Evolutionary conservation across 2,113 vertebrate genomes (phyloP), one percentile per base, ranked within the genome.

Genomic region (Triplophysa siluroides): DNA sequence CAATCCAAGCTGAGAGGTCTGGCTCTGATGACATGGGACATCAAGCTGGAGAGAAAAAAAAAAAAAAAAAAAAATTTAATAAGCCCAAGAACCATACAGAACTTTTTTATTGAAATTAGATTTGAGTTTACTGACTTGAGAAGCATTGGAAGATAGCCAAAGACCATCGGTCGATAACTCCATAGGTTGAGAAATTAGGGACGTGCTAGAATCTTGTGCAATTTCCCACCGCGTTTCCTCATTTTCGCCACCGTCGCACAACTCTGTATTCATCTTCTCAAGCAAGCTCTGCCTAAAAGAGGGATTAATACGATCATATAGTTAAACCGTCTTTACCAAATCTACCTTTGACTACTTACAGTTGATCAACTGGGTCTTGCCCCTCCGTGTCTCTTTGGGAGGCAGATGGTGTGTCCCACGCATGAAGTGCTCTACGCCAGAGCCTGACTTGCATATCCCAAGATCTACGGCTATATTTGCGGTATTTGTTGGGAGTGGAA

Each of bases 361-460:
- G 88, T 4, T 92, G 90, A 76, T 92, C 91, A 81, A 92, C 88
- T 0, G 92, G 90, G 82, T 92, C 91, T 5, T 56, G 81, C 0
- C 76, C 16, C 43, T 91, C 86, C 0, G 2, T 6, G 0, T 87
- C 88, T 0, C 12, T 77, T 54, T 80, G 85, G 23, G 4, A 2
- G 21, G 87, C 56, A 16, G 70, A 54, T 1, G 92, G 93, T 0
- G 92, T 94, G 75, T 96, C 95, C 95, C 95, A 95, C 19, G 91
- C 87, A 88, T 94, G 93, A 63, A 96, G 89, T 2, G 93, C 92
- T 76, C 92, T 87, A 88, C 95, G 91, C 95, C 94, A 95, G 24
- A 95, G 90, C 43, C 93, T 93, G 76, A 96, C 94, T 87, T 96
- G 95, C 92, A 93, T 92, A 86, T 96, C 94, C 94, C 94, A 97